Conservation (phyloP, 2,113 vertebrate genomes). For the Podarcis muralis region DNA sequence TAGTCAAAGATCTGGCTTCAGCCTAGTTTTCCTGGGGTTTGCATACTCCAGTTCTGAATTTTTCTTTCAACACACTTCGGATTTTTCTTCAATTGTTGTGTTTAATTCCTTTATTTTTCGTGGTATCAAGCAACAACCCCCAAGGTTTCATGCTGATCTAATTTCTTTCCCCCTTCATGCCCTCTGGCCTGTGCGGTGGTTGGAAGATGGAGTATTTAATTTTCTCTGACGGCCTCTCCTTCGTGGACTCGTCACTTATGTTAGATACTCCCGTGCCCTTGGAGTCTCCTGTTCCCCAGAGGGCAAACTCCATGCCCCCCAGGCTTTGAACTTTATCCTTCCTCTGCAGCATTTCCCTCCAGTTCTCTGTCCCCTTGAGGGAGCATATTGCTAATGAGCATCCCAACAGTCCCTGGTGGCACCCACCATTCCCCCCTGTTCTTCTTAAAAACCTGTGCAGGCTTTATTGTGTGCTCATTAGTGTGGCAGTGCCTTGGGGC, state of each 20-base stretch:
- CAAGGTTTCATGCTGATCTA: conserved; percentile 19
- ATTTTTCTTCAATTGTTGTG: background rate
- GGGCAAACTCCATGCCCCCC: background rate
- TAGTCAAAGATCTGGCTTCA: background rate
- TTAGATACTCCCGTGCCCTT: conserved; percentile 43
- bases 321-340: conserved; percentile 38
- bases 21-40: background rate
- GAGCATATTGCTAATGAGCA: conserved; percentile 46
- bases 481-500: conserved; percentile 16
- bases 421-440: background rate
- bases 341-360: conserved; percentile 7
- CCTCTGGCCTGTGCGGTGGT: conserved; percentile 23
- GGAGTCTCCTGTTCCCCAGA: conserved; percentile 47
- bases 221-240: conserved; percentile 11
- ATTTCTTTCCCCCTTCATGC: background rate
- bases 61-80: background rate
- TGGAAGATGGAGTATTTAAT: conserved; percentile 51
- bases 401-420: conserved; percentile 6
- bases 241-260: conserved; percentile 50
- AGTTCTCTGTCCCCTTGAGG: conserved; percentile 39
- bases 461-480: conserved; percentile 48
- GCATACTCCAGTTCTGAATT: background rate
- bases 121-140: background rate
- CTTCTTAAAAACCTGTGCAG: background rate
- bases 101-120: conserved; percentile 26